These are phyloP conservation scores for Phacellophora camtschatica DNA, from an alignment of 30 jellyfish, hydroid and myxozoan species.

Conservation along the genomic window DNA sequence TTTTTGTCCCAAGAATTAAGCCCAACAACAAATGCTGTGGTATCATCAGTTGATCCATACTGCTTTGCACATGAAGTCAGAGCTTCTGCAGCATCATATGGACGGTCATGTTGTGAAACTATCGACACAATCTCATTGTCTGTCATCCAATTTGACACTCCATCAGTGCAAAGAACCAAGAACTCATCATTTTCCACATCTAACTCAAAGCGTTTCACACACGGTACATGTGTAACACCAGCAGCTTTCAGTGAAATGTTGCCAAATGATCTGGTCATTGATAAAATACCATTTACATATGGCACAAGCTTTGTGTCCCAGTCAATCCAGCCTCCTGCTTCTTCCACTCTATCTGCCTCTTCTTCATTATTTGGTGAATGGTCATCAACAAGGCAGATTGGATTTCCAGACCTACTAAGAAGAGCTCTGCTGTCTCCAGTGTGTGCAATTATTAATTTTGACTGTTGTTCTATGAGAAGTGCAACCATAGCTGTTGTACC, in stretches of 20 bases:
- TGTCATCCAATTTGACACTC: constrained; percentile 75
- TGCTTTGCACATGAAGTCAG: constrained; percentile 83
- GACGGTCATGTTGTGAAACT: constrained; percentile 54
- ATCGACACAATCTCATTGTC: constrained; percentile 69
- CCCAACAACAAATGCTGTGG: constrained; percentile 79
- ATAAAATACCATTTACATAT: constrained; percentile 69
- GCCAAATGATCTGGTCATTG: constrained; percentile 96
- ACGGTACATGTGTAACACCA: constrained; percentile 74
- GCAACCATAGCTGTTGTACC: constrained; percentile 92
- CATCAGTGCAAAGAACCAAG: constrained; percentile 84
- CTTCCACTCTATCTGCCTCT: constrained; percentile 65
- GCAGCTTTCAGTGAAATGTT: constrained; percentile 28
- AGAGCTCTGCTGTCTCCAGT: constrained; percentile 90
- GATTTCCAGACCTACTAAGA: constrained; percentile 65
- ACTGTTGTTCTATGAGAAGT: constrained; percentile 17
- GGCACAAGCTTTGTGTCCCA: constrained; percentile 88
- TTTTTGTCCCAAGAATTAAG: constrained; percentile 62
- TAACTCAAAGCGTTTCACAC: constrained; percentile 3
- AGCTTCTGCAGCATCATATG: constrained; percentile 75
- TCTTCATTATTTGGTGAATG: constrained; percentile 81
- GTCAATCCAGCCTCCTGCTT: constrained; percentile 89
- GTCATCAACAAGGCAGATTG: constrained; percentile 72
- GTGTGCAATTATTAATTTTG: constrained; percentile 61
- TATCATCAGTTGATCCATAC: constrained; percentile 93
- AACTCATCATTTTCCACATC: constrained; percentile 54